These are phyloP conservation scores for Odontesthes bonariensis DNA, from an alignment of 2,113 vertebrate genomes.

Conservation along the genomic window DNA sequence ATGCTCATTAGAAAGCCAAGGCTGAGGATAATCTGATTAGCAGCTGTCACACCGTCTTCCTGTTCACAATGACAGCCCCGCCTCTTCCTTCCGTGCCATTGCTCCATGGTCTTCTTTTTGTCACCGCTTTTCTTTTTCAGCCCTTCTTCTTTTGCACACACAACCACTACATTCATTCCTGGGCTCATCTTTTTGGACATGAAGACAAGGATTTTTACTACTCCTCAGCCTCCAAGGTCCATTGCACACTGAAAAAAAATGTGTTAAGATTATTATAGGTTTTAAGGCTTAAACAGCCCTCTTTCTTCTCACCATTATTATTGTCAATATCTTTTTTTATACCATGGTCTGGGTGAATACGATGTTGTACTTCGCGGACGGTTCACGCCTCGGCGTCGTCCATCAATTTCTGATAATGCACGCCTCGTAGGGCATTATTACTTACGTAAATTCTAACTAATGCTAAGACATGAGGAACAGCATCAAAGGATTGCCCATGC, in stretches of 20 bases:
- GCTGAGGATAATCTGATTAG: conserved; percentile 85
- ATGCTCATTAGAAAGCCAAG: conserved; percentile 83
- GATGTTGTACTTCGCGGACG: too few species aligned
- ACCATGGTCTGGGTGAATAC: too few species aligned
- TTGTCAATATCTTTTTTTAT: background rate
- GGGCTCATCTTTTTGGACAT: conserved; percentile 22
- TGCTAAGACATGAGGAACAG: background rate
- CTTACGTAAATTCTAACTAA: background rate
- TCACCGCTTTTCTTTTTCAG: conserved; percentile 30
- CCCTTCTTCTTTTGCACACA: conserved; percentile 25
- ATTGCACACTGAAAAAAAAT: conserved; percentile 3
- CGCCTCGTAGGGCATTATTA: too few species aligned
- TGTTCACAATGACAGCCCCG: conserved; percentile 69
- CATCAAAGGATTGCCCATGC: background rate
- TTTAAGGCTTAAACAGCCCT: conserved; percentile 8
- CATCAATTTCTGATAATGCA: too few species aligned
- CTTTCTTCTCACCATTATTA: background rate
- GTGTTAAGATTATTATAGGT: background rate
- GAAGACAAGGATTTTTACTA: background rate
- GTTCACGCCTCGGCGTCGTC: too few species aligned
- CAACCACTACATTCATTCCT: conserved; percentile 33
- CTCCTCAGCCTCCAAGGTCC: conserved; percentile 5
- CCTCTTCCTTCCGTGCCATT: conserved; percentile 68
- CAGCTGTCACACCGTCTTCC: conserved; percentile 81
- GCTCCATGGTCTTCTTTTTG: conserved; percentile 57